Conservation (phyloP, 2,888 invertebrate genomes). For the Hirtodrosophila duncani region DNA sequence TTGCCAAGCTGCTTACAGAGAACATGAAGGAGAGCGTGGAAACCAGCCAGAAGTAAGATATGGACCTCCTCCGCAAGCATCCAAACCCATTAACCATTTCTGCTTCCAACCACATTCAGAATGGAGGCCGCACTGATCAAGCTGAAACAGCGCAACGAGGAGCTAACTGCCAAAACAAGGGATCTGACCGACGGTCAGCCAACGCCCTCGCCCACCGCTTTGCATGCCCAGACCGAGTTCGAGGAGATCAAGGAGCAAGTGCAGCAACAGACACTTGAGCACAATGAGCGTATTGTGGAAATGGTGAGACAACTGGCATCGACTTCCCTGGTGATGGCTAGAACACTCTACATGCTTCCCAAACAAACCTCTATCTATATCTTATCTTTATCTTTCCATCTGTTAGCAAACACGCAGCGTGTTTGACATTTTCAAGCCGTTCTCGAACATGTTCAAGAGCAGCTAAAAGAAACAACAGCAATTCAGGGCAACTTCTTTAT, state of each 20-base stretch:
- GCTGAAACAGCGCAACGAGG: slow-evolving; percentile 77
- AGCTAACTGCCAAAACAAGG: slow-evolving; percentile 68
- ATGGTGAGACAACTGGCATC: slow-evolving; percentile 69
- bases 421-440: slow-evolving; percentile 74
- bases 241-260: slow-evolving; percentile 73
- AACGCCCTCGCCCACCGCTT: slow-evolving; percentile 52
- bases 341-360: slow-evolving; percentile 1
- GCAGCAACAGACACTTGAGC: slow-evolving; percentile 72
- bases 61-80: neutral
- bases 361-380: slow-evolving; percentile 7
- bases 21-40: slow-evolving; percentile 78
- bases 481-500: slow-evolving; percentile 20
- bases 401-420: slow-evolving; percentile 71
- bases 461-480: slow-evolving; percentile 43
- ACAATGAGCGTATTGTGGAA: slow-evolving; percentile 78
- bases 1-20: slow-evolving; percentile 76
- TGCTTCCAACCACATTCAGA: slow-evolving; percentile 39
- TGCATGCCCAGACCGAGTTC: slow-evolving; percentile 59
- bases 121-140: slow-evolving; percentile 77
- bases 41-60: slow-evolving; percentile 76
- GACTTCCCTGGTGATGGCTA: slow-evolving; percentile 4
- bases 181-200: slow-evolving; percentile 74
- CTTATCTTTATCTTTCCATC: slow-evolving; percentile 14
- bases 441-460: slow-evolving; percentile 73
- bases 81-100: neutral